Evolutionary conservation across 2,797 vertebrate species (phyloP).

Genomic region (Anguilla obscura): DNA sequence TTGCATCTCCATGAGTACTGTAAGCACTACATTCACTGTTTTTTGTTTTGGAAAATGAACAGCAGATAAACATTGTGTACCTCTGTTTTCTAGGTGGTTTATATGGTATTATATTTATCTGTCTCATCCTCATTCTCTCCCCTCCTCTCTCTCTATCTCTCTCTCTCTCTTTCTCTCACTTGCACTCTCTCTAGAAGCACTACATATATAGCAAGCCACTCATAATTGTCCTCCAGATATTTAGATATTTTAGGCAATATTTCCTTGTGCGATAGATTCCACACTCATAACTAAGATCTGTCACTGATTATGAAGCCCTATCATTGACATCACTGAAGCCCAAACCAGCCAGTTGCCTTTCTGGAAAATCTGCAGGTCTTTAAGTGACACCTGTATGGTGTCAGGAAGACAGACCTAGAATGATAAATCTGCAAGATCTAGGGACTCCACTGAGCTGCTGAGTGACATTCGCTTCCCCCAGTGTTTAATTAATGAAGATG

Average conservation of each 20-base stretch:
- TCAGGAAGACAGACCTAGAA: conserved; percentile 64
- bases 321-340: conserved; percentile 48
- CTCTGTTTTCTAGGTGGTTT: too few species aligned
- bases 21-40: background rate
- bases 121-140: background rate
- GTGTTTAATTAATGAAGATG: conserved; percentile 49
- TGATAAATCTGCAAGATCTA: conserved; percentile 43
- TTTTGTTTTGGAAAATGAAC: background rate
- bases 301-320: conserved; percentile 53
- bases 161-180: background rate
- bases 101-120: too few species aligned
- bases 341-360: conserved; percentile 56
- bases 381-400: conserved; percentile 50
- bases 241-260: conserved; percentile 19
- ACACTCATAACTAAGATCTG: conserved; percentile 7
- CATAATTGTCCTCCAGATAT: background rate
- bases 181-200: background rate
- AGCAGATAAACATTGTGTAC: too few species aligned
- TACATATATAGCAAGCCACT: background rate
- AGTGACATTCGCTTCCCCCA: conserved; percentile 38
- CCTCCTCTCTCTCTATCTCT: background rate
- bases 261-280: conserved; percentile 31
- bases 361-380: conserved; percentile 61
- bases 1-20: background rate
- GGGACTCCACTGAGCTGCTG: conserved; percentile 48